Base-by-base conservation (phyloP, 2,797 vertebrate genomes). In the Anableps anableps region DNA sequence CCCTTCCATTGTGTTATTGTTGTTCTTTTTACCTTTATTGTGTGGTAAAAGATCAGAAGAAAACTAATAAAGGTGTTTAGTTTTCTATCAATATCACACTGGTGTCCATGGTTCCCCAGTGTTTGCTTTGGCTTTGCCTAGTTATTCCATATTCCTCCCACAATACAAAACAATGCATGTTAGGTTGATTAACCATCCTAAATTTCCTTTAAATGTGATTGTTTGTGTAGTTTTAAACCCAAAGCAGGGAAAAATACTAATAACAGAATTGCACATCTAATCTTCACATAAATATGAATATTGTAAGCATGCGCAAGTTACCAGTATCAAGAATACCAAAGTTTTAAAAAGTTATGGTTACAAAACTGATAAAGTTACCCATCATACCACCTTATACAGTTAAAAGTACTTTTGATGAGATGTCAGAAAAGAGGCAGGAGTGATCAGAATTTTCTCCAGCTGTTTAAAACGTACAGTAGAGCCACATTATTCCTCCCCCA, bases 31-130 rank as follows among this genome's bases (percentile, higher is more conserved):
- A 64, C 13, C 17, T 31, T 17, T 19, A 45, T 2, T 53, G 58
- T 51, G 41, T 19, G 68, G 31, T 82, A 72, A 71, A 41, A 36
- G 43, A 71, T 6, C 23, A 48, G 48, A 64, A 16, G 64, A 79
- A 83, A 73, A 19, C 31, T 21, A 50, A 17, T 4, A 50, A 50
- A 50, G 19, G 10, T 13, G 47, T 47, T 47, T 47, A 1, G 13
- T 47, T 47, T 47, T 50, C 3, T 19, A 50, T 50, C 48, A 50
- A 50, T 50, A 50, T 50, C 19, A 23, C 19, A 1, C 26, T 53
- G 26, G 10, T 58, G 21, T 29, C 10, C 23, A 1, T 58, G 26
- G 53, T n/a, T 58, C 4, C 53, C 2, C 26, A 58, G 53, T 29
- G 23, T 5, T 23, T 23, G 51, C 5, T 14, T 53, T 1, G 21